Conservation (phyloP, 2,113 vertebrate genomes). For the Vanacampus margaritifer region DNA sequence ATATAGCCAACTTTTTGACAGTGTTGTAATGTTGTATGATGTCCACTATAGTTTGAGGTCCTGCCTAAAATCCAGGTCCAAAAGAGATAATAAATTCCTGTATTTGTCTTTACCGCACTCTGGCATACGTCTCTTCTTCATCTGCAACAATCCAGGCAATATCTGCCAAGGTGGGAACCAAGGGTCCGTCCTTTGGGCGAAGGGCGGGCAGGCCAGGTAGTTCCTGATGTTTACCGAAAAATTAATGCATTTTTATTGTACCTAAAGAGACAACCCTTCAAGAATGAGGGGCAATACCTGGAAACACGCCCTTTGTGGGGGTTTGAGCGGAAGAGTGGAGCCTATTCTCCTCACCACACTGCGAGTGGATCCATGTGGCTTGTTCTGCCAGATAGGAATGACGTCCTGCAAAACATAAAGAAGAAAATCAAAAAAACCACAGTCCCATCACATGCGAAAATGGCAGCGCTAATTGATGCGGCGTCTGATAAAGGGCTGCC, state of each 20-base stretch:
- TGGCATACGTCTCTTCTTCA: constrained; percentile 94
- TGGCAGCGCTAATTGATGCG: not conserved
- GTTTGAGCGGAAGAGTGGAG: constrained; percentile 88
- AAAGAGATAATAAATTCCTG: not conserved
- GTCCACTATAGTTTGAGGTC: too few species aligned
- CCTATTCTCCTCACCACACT: constrained; percentile 95
- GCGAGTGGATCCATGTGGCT: constrained; percentile 88
- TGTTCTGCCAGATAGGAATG: constrained; percentile 98
- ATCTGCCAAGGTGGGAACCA: constrained; percentile 92
- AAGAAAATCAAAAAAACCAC: not conserved
- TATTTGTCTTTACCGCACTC: constrained; percentile 80
- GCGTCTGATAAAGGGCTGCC: constrained; percentile 23
- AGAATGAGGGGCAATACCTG: constrained; percentile 74
- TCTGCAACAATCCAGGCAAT: constrained; percentile 97
- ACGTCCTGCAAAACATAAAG: constrained; percentile 67
- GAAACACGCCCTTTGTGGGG: constrained; percentile 90
- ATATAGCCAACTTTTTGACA: too few species aligned
- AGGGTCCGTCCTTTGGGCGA: constrained; percentile 77
- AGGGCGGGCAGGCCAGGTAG: constrained; percentile 82
- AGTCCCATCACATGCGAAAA: not conserved
- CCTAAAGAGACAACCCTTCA: constrained; percentile 58
- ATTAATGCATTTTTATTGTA: not conserved
- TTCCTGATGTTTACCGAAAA: constrained; percentile 67
- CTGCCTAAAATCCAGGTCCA: not conserved
- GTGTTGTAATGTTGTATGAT: too few species aligned